Evolutionary conservation across 2,888 invertebrate species (phyloP).

Genomic region (Priocnemis perturbator): DNA sequence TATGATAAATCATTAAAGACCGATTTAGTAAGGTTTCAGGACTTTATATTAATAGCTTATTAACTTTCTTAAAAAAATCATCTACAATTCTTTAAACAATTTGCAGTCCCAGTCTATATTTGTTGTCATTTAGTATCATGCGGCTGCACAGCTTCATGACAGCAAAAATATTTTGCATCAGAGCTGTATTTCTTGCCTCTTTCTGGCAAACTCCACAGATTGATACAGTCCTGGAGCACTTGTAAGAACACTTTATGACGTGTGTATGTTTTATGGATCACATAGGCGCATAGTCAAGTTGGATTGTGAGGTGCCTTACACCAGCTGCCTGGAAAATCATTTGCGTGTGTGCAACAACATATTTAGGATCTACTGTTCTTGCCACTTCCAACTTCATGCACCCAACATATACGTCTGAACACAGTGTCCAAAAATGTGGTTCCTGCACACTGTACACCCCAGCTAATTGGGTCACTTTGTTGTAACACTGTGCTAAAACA

Average conservation of each 20-base stretch:
- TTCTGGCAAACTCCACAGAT: conserved; percentile 56
- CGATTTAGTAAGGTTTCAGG: background rate
- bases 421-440: conserved; percentile 98
- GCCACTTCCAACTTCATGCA: conserved; percentile 97
- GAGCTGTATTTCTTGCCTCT: conserved; percentile 47
- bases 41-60: conserved; percentile 1
- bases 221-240: conserved; percentile 45
- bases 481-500: conserved; percentile 90
- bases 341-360: conserved; percentile 93
- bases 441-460: conserved; percentile 98
- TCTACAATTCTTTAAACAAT: conserved; percentile 50
- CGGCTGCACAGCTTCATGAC: conserved; percentile 52
- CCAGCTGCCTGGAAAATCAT: conserved; percentile 96
- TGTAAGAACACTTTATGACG: conserved; percentile 44
- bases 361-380: conserved; percentile 92
- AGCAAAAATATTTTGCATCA: conserved; percentile 49
- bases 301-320: conserved; percentile 93
- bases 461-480: conserved; percentile 91
- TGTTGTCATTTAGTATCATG: conserved; percentile 37
- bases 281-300: conserved; percentile 92
- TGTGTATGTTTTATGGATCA: conserved; percentile 74
- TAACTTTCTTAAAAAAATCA: conserved; percentile 5
- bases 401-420: conserved; percentile 94
- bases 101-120: conserved; percentile 55
- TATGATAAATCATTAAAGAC: background rate